Evolutionary conservation across 64 coral and sea anemone species (phyloP).

Genomic region (Hydrozoanthus tunicans): DNA sequence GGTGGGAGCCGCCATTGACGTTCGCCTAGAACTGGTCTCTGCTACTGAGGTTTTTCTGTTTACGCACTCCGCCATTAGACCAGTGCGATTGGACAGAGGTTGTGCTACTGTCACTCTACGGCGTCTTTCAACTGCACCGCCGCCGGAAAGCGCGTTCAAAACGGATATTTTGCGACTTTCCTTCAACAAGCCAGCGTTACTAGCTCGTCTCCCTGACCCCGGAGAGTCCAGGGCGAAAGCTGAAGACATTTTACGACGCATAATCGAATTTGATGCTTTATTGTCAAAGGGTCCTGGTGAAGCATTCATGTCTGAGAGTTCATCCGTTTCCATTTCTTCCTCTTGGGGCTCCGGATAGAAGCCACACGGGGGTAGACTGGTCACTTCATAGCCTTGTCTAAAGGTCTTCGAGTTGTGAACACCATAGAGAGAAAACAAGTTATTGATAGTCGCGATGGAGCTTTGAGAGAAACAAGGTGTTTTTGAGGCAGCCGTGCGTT

Average conservation of each 20-base stretch:
- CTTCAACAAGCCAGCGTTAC: not conserved
- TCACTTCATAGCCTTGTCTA: conserved; percentile 70
- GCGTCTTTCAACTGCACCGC: conserved; percentile 6
- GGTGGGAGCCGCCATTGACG: not conserved
- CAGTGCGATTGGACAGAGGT: not conserved
- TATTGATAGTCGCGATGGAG: conserved; percentile 16
- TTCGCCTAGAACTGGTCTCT: not conserved
- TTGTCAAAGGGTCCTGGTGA: not conserved
- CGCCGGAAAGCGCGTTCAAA: conserved; percentile 14
- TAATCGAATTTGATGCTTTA: not conserved
- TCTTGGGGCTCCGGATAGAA: conserved; percentile 61
- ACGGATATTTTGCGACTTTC: conserved; percentile 28
- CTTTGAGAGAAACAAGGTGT: not conserved
- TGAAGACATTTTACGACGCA: conserved; percentile 19
- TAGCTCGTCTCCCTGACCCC: not conserved
- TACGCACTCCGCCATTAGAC: not conserved
- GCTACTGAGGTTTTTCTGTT: not conserved
- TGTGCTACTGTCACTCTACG: conserved; percentile 13
- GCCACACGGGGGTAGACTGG: conserved; percentile 70
- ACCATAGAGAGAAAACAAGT: conserved; percentile 69
- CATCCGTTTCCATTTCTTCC: conserved; percentile 19
- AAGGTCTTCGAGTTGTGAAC: conserved; percentile 72
- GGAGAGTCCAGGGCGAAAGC: not conserved
- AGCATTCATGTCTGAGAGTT: not conserved
- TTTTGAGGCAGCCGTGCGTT: conserved; percentile 7